Conservation (phyloP, 2,888 invertebrate species). For the Sesamia inferens region DNA sequence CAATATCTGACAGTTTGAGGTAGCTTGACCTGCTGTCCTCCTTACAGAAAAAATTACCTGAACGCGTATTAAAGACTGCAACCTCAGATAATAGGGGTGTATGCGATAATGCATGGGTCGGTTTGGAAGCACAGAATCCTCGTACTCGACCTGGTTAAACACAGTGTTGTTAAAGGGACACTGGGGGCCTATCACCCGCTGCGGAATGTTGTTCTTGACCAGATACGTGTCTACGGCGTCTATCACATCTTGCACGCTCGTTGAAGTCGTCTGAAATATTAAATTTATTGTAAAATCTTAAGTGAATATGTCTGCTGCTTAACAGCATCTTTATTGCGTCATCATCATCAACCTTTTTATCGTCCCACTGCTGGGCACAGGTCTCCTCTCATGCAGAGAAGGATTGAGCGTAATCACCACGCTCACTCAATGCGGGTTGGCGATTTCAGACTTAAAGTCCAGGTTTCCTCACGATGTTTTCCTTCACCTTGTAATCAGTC, state of each 20-base stretch:
- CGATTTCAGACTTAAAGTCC: no score
- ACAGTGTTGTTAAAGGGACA: conserved; percentile 81
- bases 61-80: conserved; percentile 76
- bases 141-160: conserved; percentile 83
- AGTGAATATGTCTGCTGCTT: background rate
- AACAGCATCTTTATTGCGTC: no score
- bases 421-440: no score
- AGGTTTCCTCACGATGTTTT: no score
- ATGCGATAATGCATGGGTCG: conserved; percentile 88
- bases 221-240: conserved; percentile 77
- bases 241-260: conserved; percentile 76
- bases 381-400: no score
- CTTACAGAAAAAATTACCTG: conserved; percentile 70
- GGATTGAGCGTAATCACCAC: no score
- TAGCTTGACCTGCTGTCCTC: no score
- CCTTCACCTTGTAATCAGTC: no score
- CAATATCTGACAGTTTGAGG: no score
- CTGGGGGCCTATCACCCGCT: conserved; percentile 80
- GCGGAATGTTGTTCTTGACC: conserved; percentile 80
- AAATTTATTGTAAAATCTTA: background rate
- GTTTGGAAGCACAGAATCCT: conserved; percentile 90
- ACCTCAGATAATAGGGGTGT: conserved; percentile 84
- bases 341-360: no score
- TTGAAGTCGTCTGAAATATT: conserved; percentile 74
- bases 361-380: no score